Conservation (phyloP, 2,113 vertebrate genomes). For the Marmota monax region DNA sequence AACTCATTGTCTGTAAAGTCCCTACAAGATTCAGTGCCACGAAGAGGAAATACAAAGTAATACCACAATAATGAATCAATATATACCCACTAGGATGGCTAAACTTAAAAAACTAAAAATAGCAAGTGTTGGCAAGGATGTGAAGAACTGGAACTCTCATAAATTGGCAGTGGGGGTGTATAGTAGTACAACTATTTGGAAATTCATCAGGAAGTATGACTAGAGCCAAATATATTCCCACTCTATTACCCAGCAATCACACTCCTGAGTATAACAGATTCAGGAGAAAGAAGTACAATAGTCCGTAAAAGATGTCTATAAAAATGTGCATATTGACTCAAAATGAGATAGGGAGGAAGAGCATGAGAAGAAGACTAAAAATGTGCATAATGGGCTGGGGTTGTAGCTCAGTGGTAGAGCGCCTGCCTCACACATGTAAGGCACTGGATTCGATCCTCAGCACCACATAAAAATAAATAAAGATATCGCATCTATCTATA, state of each 20-base stretch:
- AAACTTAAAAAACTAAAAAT: constrained; percentile 24
- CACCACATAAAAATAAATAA: too few species aligned
- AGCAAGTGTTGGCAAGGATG: background rate
- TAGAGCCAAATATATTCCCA: background rate
- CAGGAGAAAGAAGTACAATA: background rate
- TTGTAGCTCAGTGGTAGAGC: too few species aligned
- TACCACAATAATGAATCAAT: background rate
- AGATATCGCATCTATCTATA: too few species aligned
- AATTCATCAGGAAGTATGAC: background rate
- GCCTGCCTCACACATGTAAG: too few species aligned
- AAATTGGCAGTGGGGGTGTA: background rate
- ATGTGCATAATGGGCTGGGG: too few species aligned
- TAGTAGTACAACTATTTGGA: background rate
- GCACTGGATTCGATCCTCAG: too few species aligned
- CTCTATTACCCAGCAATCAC: background rate
- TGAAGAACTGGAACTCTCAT: background rate
- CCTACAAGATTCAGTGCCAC: background rate
- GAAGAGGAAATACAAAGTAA: background rate
- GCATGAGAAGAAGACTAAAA: too few species aligned
- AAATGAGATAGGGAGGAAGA: too few species aligned
- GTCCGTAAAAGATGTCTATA: background rate
- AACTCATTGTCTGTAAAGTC: background rate
- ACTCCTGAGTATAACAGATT: background rate
- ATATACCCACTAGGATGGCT: background rate
- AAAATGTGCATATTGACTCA: background rate